phyloP scores from a whole-genome alignment of 2,113 vertebrate genomes.

The Butorides virescens region DNA sequence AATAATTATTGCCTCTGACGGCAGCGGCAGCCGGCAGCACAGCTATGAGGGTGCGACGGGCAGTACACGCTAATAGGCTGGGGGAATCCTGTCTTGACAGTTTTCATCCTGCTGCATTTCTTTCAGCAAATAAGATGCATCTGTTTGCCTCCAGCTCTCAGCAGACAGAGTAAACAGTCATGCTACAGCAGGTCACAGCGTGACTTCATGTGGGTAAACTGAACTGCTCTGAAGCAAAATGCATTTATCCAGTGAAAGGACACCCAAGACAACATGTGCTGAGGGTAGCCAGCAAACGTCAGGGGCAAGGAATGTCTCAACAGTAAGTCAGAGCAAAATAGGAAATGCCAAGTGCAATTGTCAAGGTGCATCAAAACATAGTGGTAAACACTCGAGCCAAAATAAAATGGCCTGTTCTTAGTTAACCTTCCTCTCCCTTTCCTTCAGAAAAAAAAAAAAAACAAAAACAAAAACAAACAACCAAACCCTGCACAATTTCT shows the following conservation, averaged over 20 bases:
- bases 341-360: not conserved
- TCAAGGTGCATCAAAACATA: not conserved
- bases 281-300: not conserved
- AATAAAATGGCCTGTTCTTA: not conserved
- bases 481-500: not conserved
- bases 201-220: not conserved
- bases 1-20: constrained; percentile 1
- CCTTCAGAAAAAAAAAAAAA: not conserved
- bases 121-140: constrained; percentile 50
- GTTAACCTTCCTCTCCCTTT: not conserved
- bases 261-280: not conserved
- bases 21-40: not conserved
- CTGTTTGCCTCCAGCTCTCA: constrained; percentile 38
- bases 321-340: not conserved
- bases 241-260: not conserved
- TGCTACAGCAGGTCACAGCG: constrained; percentile 2
- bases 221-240: not conserved
- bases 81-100: constrained; percentile 34
- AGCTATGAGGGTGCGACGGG: not conserved
- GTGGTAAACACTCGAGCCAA: not conserved
- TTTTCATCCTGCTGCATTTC: constrained; percentile 44
- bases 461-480: too few relatives aligned
- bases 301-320: not conserved
- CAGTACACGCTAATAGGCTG: not conserved
- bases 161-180: constrained; percentile 42